Percentiles rank a stretch among this genome's conserved stretches.
Conservation (phyloP, 2,113 vertebrate species). For the Emydura subglobosa region DNA sequence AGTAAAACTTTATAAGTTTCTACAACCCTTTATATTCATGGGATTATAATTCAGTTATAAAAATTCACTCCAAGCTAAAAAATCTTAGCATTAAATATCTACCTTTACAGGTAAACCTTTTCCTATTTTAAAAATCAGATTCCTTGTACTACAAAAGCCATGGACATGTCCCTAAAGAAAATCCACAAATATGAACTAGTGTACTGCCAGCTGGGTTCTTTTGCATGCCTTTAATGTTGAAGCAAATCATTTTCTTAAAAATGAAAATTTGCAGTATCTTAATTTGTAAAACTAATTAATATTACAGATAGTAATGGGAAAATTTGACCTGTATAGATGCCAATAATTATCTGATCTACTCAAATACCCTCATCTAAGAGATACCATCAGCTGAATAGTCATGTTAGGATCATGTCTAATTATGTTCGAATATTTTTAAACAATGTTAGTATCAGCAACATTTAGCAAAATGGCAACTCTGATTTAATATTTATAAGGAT, state of each 20-base stretch:
- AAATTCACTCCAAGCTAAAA: not conserved
- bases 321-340: not conserved
- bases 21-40: not conserved
- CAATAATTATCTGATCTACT: not conserved
- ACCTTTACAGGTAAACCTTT: not conserved
- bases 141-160: not conserved
- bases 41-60: not conserved
- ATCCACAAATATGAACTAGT: not conserved
- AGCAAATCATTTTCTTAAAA: not conserved
- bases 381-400: not conserved
- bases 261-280: not conserved
- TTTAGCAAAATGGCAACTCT: not conserved
- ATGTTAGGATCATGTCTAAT: not conserved
- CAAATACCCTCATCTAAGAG: not conserved
- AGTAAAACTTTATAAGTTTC: not conserved
- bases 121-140: not conserved
- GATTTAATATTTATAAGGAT: conserved; percentile 12
- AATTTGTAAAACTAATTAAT: not conserved
- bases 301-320: not conserved
- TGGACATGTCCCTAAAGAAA: not conserved
- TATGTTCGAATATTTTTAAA: not conserved
- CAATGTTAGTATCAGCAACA: not conserved
- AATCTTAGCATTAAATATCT: not conserved
- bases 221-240: not conserved
- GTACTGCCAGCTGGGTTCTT: not conserved